Conservation (phyloP, 2,888 invertebrate species). For the Thyatira batis region DNA sequence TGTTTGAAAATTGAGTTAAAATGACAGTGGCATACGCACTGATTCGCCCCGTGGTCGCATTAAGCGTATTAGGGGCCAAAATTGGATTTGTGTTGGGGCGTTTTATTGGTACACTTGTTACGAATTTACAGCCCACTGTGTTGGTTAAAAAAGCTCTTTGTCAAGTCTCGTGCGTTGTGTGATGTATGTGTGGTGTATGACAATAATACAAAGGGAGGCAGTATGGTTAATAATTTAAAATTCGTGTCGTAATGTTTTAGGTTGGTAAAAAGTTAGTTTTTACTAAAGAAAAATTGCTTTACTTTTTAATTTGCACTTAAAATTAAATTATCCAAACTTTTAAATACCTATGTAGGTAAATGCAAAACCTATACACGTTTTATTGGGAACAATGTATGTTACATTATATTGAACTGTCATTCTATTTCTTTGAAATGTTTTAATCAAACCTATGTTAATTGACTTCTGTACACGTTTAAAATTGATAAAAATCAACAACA, state of each 20-base stretch:
- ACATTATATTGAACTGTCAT: no score
- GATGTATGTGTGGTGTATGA: background rate
- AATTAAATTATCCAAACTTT: no score
- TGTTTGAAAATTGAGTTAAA: constrained; percentile 80
- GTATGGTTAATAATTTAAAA: background rate
- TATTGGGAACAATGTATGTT: no score
- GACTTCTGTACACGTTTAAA: no score
- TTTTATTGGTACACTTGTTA: constrained; percentile 81
- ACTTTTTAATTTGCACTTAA: no score
- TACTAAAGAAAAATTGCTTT: no score
- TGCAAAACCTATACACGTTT: no score
- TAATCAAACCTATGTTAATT: no score
- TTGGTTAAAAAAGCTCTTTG: constrained; percentile 60
- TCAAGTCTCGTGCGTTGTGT: constrained; percentile 12
- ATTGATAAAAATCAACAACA: no score
- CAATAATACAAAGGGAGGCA: background rate
- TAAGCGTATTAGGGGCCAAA: constrained; percentile 78
- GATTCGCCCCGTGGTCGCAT: constrained; percentile 80
- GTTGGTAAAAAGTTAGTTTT: no score
- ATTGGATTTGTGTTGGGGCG: constrained; percentile 78
- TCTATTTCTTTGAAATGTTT: no score
- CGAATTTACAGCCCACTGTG: constrained; percentile 63
- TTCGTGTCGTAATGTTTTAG: background rate
- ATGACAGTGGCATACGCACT: constrained; percentile 80
- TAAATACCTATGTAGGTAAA: no score